Evolutionary conservation across 2,797 vertebrate species (phyloP), one percentile per base, ranked within the genome.

Genomic region (Orestias chungarensis): DNA sequence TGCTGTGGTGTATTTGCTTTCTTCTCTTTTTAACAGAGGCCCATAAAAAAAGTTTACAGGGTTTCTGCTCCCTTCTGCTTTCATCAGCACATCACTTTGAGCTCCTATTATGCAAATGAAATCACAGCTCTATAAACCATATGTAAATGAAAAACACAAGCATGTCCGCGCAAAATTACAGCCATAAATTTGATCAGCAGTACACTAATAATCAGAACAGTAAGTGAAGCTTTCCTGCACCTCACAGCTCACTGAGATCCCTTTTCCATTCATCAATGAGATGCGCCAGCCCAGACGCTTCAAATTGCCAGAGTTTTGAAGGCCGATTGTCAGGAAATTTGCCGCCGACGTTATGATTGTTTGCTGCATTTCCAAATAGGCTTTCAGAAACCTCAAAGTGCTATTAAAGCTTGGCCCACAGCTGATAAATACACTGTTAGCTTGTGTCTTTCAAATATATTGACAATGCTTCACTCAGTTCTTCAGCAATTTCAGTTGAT

Each of bases 61-160:
- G 35, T 4, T 17, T 29, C 52, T 25, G 75, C 73, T 82, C 75
- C 82, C 83, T 91, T 87, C 84, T 90, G 89, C 91, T 88, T 90
- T 82, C 91, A 90, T 93, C 88, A 91, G 88, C 91, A 90, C 69
- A 84, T 92, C 89, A 84, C 86, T 89, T 86, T 90, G 78, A 82
- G 85, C 89, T 81, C 72, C 87, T 90, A 90, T 92, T 91, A 93
- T 93, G 92, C 90, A 93, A 92, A 94, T 93, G 77, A 81, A 82
- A 82, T 87, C 74, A 75, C 81, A 64, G 84, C 88, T 86, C 90
- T 88, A 93, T 90, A 91, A 92, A 93, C 78, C 86, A 85, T 84
- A 88, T 89, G 87, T 88, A 92, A 92, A 93, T 94, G 82, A 87
- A 71, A 90, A 91, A 92, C 86, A 90, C 86, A 88, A 87, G 87